Base-by-base conservation (phyloP, 2,888 invertebrate species). In the Saturnia japonica region DNA sequence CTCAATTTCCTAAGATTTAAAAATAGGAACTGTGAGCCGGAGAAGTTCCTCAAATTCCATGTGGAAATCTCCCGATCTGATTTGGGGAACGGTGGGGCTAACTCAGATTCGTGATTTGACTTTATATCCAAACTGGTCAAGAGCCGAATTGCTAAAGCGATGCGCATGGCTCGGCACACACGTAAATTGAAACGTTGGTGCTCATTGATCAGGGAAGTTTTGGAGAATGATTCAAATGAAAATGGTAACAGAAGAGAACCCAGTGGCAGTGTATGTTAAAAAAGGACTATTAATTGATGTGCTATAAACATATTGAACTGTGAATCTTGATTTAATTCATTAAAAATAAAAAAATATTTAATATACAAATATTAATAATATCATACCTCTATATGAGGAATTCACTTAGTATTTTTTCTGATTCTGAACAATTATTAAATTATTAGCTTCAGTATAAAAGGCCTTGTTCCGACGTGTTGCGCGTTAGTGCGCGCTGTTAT, bases 1-100 rank as follows among this genome's bases (percentile, higher is more conserved):
- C 80, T 88, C 64, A 91, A 92, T 83, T 92, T 88, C 84, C 80
- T 90, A 16, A 83, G 90, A 40, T 77, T 82, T 72, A 88, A 87
- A 76, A 89, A 88, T 77, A 82, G 85, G n/a, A 84, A 87, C 72
- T 84, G 85, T 75, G 88, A 89, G 70, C 78, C 86, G 0, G 90
- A 90, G 54, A 86, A 85, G 68, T 82, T 76, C 72, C 77, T 89
- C 3, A 87, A 88, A 72, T 85, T 86, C 74, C 81, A 85, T 40
- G 83, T 91, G 25, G 82, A 86, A 68, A 80, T 87, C 40, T 73
- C 73, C 14, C 80, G 82, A 72, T 73, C 79, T 62, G 82, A 81
- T 34, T 72, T 70, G 40, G 71, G 72, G n/a, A 76, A 75, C n/a
- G 68, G 78, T 16, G 78, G 76, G 47, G 81, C 81, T 4, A 81